These are phyloP conservation scores for Tragulus kanchil DNA, from an alignment of 2,113 vertebrate species.

Conservation along the genomic window DNA sequence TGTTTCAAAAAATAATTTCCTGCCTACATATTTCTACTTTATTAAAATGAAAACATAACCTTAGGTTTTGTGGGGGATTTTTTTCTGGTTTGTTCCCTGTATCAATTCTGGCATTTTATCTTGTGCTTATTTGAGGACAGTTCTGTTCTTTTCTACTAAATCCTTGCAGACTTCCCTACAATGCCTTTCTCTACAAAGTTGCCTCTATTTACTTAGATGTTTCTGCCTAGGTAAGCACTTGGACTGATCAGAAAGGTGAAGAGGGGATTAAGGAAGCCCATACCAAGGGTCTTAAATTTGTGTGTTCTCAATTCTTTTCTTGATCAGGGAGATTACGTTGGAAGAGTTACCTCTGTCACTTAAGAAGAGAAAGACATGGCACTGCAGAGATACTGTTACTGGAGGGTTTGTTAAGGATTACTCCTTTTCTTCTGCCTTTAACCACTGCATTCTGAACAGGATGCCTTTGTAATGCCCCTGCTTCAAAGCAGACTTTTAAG, in stretches of 20 bases:
- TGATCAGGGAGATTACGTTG: conserved; percentile 72
- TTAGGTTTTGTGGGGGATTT: not conserved
- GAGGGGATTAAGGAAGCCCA: conserved; percentile 63
- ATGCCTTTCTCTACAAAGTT: conserved; percentile 58
- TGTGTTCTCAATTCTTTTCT: conserved; percentile 69
- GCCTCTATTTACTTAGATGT: conserved; percentile 70
- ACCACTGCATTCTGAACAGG: conserved; percentile 38
- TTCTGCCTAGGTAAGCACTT: conserved; percentile 63
- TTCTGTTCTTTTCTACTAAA: conserved; percentile 68
- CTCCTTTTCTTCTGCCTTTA: conserved; percentile 55
- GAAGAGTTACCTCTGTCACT: conserved; percentile 64
- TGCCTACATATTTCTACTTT: conserved; percentile 41
- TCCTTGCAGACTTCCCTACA: conserved; percentile 51
- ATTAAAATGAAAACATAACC: conserved; percentile 70
- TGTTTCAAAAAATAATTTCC: conserved; percentile 36
- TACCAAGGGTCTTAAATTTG: conserved; percentile 59
- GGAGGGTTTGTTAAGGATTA: conserved; percentile 38
- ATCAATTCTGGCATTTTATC: conserved; percentile 44
- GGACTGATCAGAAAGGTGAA: conserved; percentile 69
- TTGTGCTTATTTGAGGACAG: conserved; percentile 43
- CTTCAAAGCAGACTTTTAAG: conserved; percentile 63
- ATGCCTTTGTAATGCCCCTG: conserved; percentile 30
- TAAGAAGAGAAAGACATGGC: conserved; percentile 50
- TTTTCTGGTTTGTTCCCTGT: not conserved
- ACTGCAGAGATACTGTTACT: conserved; percentile 46